A percentile compares a stretch with the other conserved stretches of the same genome.
phyloP scores from a whole-genome alignment of 2,113 vertebrate genomes.

The Pelmatolapia mariae region DNA sequence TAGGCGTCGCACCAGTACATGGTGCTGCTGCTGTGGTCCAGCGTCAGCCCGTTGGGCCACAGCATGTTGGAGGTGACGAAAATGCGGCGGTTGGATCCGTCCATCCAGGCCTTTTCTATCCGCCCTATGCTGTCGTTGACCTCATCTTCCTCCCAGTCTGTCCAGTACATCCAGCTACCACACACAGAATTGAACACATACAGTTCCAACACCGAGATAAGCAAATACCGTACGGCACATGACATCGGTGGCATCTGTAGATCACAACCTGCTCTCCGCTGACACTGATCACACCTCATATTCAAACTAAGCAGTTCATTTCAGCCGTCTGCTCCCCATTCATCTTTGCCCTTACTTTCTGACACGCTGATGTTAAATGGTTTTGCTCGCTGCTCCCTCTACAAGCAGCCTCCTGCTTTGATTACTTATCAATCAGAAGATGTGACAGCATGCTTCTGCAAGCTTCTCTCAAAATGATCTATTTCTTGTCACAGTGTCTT shows the following conservation, averaged over 20 bases:
- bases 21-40: slow-evolving; percentile 82
- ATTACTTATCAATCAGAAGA: slow-evolving; percentile 38
- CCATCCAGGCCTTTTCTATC: slow-evolving; percentile 99
- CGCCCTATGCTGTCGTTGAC: slow-evolving; percentile 94
- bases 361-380: neutral
- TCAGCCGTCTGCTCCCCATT: neutral
- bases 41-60: slow-evolving; percentile 95
- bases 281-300: neutral
- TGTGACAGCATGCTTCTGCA: slow-evolving; percentile 17
- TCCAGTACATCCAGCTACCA: slow-evolving; percentile 99
- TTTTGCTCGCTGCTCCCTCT: neutral
- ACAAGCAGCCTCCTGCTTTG: neutral
- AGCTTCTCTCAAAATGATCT: slow-evolving; percentile 12
- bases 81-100: slow-evolving; percentile 85
- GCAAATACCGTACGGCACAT: neutral
- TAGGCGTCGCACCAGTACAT: slow-evolving; percentile 99
- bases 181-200: neutral
- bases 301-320: neutral
- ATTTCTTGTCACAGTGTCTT: neutral
- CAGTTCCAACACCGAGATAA: neutral
- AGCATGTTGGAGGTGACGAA: slow-evolving; percentile 98
- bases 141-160: slow-evolving; percentile 98
- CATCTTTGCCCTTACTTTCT: neutral
- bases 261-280: neutral
- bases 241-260: neutral